A percentile compares a stretch with the other conserved stretches of the same genome.
Conservation (phyloP, 2,888 invertebrate species). For the Slavum lentiscoides region DNA sequence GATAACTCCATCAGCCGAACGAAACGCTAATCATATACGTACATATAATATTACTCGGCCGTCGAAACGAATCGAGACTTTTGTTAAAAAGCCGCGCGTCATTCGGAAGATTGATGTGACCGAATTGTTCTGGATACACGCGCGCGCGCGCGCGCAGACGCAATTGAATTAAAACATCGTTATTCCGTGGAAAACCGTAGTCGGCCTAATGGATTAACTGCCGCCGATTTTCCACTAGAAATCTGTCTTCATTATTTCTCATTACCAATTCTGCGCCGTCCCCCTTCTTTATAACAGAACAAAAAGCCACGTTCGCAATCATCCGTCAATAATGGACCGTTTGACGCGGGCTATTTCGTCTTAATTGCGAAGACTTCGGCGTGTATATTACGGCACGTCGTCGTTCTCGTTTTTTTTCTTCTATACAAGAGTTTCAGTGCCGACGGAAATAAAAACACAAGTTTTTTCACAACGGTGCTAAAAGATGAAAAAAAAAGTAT, state of each 20-base stretch:
- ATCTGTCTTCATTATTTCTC: conserved; percentile 51
- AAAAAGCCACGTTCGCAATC: conserved; percentile 26
- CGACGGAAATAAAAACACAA: background rate
- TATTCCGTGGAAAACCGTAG: conserved; percentile 21
- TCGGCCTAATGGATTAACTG: conserved; percentile 50
- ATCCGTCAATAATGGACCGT: conserved; percentile 33
- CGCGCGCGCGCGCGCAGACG: background rate
- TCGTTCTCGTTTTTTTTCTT: background rate
- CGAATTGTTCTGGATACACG: background rate
- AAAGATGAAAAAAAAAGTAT: background rate
- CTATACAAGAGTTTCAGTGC: background rate
- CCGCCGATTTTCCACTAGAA: conserved; percentile 33
- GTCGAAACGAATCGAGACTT: too few relatives aligned
- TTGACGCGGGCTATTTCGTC: conserved; percentile 33
- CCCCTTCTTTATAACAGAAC: background rate
- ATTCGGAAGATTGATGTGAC: conserved; percentile 43
- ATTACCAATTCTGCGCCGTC: conserved; percentile 34
- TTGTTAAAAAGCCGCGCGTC: conserved; percentile 26
- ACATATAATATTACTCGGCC: too few relatives aligned
- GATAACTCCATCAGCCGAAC: too few relatives aligned
- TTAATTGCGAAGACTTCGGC: conserved; percentile 24
- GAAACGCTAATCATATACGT: too few relatives aligned
- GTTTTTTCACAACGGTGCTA: background rate
- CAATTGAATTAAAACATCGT: conserved; percentile 44
- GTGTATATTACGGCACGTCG: background rate